Evolutionary conservation across 2,113 vertebrate species (phyloP).

Genomic region (Jacana jacana): DNA sequence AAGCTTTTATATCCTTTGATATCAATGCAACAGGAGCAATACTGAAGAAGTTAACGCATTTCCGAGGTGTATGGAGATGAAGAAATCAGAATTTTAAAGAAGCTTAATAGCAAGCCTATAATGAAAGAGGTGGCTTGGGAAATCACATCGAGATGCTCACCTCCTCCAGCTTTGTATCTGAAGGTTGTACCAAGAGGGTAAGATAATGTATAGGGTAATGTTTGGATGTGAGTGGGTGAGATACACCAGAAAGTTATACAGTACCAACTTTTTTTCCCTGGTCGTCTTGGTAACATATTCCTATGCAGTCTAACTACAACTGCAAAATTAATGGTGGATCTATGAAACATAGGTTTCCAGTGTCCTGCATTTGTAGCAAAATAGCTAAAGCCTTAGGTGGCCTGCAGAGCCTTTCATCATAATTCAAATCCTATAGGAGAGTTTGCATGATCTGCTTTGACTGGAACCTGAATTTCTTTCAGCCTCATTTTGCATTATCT

Average conservation of each 20-base stretch:
- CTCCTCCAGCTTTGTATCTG: neutral
- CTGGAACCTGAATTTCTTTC: neutral
- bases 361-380: neutral
- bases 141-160: neutral
- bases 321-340: neutral
- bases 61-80: neutral
- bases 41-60: neutral
- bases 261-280: neutral
- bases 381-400: neutral
- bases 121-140: neutral
- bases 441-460: constrained; percentile 11
- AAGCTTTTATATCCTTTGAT: neutral
- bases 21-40: neutral
- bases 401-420: neutral
- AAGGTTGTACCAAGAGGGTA: neutral
- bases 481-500: neutral
- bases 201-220: neutral
- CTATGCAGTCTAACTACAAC: neutral
- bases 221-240: neutral
- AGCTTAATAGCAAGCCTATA: neutral
- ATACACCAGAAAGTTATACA: neutral
- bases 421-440: neutral
- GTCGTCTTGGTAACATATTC: neutral
- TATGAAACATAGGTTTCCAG: neutral
- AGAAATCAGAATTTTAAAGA: neutral